phyloP scores from a whole-genome alignment of 2,113 vertebrate species.

The Chlorodrepanis virens region DNA sequence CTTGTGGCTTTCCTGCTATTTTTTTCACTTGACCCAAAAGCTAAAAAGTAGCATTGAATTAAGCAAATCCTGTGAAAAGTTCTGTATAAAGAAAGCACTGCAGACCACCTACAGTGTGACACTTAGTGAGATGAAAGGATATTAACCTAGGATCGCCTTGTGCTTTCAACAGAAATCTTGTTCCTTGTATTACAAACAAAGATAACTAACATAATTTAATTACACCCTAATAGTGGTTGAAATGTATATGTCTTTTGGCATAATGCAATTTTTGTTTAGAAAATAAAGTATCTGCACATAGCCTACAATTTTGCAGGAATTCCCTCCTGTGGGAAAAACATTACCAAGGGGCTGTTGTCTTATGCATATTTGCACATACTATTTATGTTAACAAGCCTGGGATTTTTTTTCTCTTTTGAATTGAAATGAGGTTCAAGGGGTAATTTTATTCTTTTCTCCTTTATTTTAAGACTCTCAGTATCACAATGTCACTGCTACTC shows the following conservation, averaged over 20 bases:
- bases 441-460: slow-evolving; percentile 16
- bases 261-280: slow-evolving; percentile 64
- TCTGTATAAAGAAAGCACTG: slow-evolving; percentile 11
- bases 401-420: slow-evolving; percentile 27
- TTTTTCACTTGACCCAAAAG: slow-evolving; percentile 60
- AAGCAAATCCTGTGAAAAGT: slow-evolving; percentile 47
- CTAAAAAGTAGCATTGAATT: slow-evolving; percentile 51
- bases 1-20: slow-evolving; percentile 46
- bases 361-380: slow-evolving; percentile 51
- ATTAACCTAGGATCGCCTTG: slow-evolving; percentile 47
- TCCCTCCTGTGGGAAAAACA: slow-evolving; percentile 54
- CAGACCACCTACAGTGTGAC: slow-evolving; percentile 63
- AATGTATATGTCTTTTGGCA: slow-evolving; percentile 48
- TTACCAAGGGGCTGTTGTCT: slow-evolving; percentile 52
- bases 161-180: slow-evolving; percentile 33
- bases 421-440: background rate
- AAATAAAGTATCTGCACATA: slow-evolving; percentile 41
- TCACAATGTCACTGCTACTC: background rate
- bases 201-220: slow-evolving; percentile 51
- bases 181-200: slow-evolving; percentile 53
- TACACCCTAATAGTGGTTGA: slow-evolving; percentile 42
- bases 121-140: slow-evolving; percentile 60
- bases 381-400: slow-evolving; percentile 51
- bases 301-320: slow-evolving; percentile 47
- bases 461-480: background rate